Percentiles rank a stretch among this genome's conserved stretches.
Evolutionary conservation across 2,797 vertebrate genomes (phyloP).

Genomic region (Gobionotothen gibberifrons): DNA sequence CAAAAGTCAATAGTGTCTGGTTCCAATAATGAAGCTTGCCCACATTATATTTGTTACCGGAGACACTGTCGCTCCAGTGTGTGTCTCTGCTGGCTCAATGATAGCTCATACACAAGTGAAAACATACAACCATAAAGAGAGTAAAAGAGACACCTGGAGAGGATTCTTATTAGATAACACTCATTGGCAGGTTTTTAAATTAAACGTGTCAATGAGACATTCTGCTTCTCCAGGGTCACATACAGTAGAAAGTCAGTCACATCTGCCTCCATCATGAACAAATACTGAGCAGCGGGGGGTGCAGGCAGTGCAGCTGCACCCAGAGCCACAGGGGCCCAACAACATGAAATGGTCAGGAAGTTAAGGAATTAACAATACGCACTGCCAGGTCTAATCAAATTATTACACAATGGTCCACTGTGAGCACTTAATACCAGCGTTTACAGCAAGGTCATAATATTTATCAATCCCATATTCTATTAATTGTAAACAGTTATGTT

Average conservation of each 20-base stretch:
- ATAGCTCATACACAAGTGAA: constrained; percentile 5
- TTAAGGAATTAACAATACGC: constrained; percentile 38
- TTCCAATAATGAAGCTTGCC: constrained; percentile 12
- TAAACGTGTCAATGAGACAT: not conserved
- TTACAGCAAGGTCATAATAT: constrained; percentile 1
- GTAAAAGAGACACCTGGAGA: not conserved
- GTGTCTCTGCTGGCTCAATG: not conserved
- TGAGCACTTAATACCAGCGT: not conserved
- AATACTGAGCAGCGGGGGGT: constrained; percentile 46
- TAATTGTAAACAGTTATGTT: not conserved
- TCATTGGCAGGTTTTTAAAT: not conserved
- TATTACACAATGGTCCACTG: not conserved
- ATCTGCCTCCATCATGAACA: constrained; percentile 24
- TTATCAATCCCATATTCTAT: not conserved
- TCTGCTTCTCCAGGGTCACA: constrained; percentile 12
- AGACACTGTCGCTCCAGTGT: constrained; percentile 6
- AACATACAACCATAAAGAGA: not conserved
- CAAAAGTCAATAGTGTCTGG: not conserved
- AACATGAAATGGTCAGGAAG: constrained; percentile 50
- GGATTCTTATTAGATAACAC: not conserved
- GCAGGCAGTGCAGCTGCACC: constrained; percentile 50
- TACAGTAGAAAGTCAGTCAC: constrained; percentile 23
- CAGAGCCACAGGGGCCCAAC: constrained; percentile 35
- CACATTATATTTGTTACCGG: constrained; percentile 14
- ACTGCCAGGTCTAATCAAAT: constrained; percentile 23